Conservation (phyloP, 2,888 invertebrate species). For the Biston stratarius region DNA sequence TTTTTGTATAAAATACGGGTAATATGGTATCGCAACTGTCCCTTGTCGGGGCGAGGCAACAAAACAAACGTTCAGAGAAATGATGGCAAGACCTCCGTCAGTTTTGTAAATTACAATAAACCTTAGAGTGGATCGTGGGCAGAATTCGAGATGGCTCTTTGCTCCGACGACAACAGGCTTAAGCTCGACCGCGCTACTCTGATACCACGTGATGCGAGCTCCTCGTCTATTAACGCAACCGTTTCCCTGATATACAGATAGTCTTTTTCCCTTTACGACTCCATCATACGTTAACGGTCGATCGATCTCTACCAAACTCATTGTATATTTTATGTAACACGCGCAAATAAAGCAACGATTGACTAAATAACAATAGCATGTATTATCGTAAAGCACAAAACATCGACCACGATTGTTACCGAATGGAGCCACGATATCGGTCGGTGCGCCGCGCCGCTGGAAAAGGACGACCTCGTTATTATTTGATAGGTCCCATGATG, state of each 20-base stretch:
- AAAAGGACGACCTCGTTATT: constrained; percentile 80
- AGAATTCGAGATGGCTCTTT: constrained; percentile 76
- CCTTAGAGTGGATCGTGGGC: constrained; percentile 77
- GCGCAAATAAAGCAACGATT: constrained; percentile 64
- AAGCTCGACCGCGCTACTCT: constrained; percentile 58
- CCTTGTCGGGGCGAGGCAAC: constrained; percentile 58
- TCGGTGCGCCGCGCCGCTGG: constrained; percentile 65
- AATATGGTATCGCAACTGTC: constrained; percentile 53
- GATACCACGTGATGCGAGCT: constrained; percentile 67
- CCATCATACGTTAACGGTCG: constrained; percentile 44
- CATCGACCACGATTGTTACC: constrained; percentile 70
- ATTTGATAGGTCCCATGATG: constrained; percentile 83
- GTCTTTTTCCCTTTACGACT: constrained; percentile 46
- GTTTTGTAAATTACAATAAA: constrained; percentile 85
- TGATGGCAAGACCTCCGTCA: constrained; percentile 78
- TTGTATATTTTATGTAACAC: constrained; percentile 53
- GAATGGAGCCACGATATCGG: constrained; percentile 76
- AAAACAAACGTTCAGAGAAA: constrained; percentile 72
- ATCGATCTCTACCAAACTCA: constrained; percentile 49
- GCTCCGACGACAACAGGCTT: constrained; percentile 76
- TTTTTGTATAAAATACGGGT: constrained; percentile 46
- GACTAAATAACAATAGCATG: constrained; percentile 67
- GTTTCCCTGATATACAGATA: constrained; percentile 61
- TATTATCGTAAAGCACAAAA: constrained; percentile 77
- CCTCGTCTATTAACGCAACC: constrained; percentile 67